A percentile compares a stretch with the other conserved stretches of the same genome.
Conservation (phyloP, 2,797 vertebrate species). For the Gobionotothen gibberifrons region DNA sequence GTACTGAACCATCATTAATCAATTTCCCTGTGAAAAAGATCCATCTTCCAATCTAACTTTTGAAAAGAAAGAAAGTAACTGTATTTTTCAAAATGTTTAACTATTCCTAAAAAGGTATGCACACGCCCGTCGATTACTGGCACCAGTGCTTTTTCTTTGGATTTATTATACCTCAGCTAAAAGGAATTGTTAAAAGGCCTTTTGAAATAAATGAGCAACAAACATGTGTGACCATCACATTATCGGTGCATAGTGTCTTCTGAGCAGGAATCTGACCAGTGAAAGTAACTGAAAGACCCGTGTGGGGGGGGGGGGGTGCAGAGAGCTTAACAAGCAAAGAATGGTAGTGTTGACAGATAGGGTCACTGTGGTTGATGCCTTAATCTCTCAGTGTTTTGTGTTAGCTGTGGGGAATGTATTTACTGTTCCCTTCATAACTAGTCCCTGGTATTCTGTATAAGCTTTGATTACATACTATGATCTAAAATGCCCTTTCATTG, state of each 20-base stretch:
- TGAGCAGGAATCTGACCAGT: background rate
- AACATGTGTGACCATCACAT: background rate
- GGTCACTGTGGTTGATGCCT: constrained; percentile 4
- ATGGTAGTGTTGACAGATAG: background rate
- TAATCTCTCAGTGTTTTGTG: background rate
- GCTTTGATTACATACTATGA: constrained; percentile 17
- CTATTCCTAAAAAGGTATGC: background rate
- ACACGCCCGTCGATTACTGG: background rate
- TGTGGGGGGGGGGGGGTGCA: background rate
- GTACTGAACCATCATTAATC: too few species aligned
- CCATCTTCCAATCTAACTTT: too few species aligned
- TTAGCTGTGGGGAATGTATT: background rate
- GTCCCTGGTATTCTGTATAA: background rate
- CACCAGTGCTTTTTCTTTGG: background rate
- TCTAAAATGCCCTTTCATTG: constrained; percentile 30
- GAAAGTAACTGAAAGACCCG: constrained; percentile 9
- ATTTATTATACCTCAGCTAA: background rate
- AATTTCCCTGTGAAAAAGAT: too few species aligned
- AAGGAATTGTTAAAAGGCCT: background rate
- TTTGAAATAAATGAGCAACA: too few species aligned
- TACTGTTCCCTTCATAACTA: constrained; percentile 1
- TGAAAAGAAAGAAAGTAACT: too few species aligned
- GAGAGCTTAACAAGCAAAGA: background rate
- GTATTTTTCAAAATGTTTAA: too few species aligned
- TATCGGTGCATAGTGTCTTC: background rate